These are phyloP conservation scores for Microplitis manilae DNA, from an alignment of 2,888 invertebrate species.

Conservation along the genomic window DNA sequence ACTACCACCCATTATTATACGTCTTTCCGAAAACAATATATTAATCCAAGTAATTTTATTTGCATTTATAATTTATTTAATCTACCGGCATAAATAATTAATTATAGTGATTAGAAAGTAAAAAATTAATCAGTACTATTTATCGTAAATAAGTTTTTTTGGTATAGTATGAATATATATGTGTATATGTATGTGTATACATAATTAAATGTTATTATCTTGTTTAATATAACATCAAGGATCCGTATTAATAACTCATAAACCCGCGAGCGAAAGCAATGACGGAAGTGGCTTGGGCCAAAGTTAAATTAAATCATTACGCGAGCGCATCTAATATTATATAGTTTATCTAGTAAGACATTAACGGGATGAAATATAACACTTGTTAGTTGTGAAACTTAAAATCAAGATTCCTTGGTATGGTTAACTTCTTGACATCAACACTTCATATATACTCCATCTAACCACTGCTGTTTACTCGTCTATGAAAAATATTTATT, in stretches of 20 bases:
- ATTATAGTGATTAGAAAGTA: neutral
- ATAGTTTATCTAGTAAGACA: slow-evolving; percentile 71
- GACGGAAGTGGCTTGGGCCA: slow-evolving; percentile 69
- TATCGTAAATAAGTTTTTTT: neutral
- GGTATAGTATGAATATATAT: neutral
- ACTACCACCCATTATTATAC: neutral
- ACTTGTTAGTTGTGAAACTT: slow-evolving; percentile 63
- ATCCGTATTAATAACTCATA: slow-evolving; percentile 36
- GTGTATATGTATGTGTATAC: neutral
- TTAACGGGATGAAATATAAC: slow-evolving; percentile 70
- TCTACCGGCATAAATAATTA: no score
- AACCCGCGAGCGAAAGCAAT: slow-evolving; percentile 54
- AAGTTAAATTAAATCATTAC: slow-evolving; percentile 72
- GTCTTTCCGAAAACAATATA: neutral
- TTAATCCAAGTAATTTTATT: neutral
- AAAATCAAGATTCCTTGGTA: slow-evolving; percentile 68
- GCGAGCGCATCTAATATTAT: slow-evolving; percentile 63
- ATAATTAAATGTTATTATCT: slow-evolving; percentile 17
- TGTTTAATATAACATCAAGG: slow-evolving; percentile 1
- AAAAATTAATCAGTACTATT: neutral
- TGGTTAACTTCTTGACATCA: neutral
- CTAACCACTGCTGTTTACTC: slow-evolving; percentile 43
- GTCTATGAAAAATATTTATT: slow-evolving; percentile 8
- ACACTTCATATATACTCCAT: slow-evolving; percentile 44
- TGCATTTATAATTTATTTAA: neutral